phyloP scores from a whole-genome alignment of 2,797 vertebrate genomes.

The Eleutherodactylus coqui region DNA sequence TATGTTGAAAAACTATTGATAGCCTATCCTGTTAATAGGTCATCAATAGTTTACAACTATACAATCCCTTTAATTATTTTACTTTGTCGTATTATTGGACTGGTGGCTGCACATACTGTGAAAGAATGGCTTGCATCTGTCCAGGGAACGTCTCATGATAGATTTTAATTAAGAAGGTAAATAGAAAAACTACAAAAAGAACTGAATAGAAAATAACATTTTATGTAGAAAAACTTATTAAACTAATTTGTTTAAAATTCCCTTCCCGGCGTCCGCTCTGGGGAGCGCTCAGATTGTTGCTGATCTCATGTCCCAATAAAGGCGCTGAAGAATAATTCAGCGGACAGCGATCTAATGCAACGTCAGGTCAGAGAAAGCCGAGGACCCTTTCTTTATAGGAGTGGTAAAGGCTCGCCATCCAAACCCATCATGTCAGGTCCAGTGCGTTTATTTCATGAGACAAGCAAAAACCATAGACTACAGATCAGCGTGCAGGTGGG shows the following conservation, averaged over 20 bases:
- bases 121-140: not conserved
- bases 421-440: too few species aligned
- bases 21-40: too few species aligned
- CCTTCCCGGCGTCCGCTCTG: not conserved
- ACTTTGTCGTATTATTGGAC: too few species aligned
- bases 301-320: not conserved
- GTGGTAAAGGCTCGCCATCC: too few species aligned
- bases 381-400: not conserved
- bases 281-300: not conserved
- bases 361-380: not conserved
- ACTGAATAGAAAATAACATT: constrained; percentile 7
- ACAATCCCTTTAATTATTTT: too few species aligned
- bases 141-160: not conserved
- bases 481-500: too few species aligned
- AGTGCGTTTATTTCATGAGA: too few species aligned
- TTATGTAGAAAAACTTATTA: constrained; percentile 17
- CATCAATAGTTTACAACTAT: too few species aligned
- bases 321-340: not conserved
- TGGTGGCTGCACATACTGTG: too few species aligned
- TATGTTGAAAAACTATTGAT: too few species aligned
- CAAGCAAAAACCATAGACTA: too few species aligned
- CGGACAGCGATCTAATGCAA: not conserved
- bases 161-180: constrained; percentile 19
- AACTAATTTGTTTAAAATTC: constrained; percentile 8
- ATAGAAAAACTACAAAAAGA: constrained; percentile 21